Evolutionary conservation across 2,888 invertebrate species (phyloP).

Genomic region (Lasioglossum figueresi): DNA sequence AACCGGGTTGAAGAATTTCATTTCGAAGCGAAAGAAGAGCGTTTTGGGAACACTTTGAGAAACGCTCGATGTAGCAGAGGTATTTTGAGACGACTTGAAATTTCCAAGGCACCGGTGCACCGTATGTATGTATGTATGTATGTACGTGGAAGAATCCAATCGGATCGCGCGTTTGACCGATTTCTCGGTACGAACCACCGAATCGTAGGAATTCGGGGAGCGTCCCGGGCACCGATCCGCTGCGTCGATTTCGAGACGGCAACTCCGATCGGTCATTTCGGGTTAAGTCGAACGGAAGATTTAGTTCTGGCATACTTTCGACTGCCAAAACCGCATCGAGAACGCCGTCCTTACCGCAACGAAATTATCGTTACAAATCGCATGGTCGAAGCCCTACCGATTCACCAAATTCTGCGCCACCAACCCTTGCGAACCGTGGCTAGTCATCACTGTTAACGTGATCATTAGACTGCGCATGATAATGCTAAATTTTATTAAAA

Average conservation of each 20-base stretch:
- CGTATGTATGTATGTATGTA: slow-evolving; percentile 8
- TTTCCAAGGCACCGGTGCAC: slow-evolving; percentile 44
- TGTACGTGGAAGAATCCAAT: slow-evolving; percentile 63
- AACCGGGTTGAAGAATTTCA: neutral
- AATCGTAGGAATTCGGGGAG: slow-evolving; percentile 63
- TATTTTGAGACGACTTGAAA: slow-evolving; percentile 33
- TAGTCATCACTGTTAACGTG: neutral
- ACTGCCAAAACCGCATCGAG: slow-evolving; percentile 41
- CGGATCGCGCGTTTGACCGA: slow-evolving; percentile 63
- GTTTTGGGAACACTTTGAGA: neutral
- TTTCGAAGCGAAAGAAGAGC: neutral
- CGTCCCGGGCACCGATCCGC: slow-evolving; percentile 47
- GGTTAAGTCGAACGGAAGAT: slow-evolving; percentile 70
- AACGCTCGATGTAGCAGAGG: neutral
- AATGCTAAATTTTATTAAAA: neutral
- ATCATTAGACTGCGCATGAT: neutral
- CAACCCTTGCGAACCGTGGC: neutral
- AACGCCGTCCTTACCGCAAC: slow-evolving; percentile 59
- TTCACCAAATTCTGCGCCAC: neutral
- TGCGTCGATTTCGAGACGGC: slow-evolving; percentile 59
- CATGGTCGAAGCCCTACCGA: slow-evolving; percentile 16
- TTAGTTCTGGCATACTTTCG: slow-evolving; percentile 74
- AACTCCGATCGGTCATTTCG: slow-evolving; percentile 46
- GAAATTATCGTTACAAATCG: slow-evolving; percentile 74
- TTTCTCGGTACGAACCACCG: slow-evolving; percentile 59